Conservation (phyloP, 2,797 vertebrate species). For the Sternarchorhynchus goeldii region DNA sequence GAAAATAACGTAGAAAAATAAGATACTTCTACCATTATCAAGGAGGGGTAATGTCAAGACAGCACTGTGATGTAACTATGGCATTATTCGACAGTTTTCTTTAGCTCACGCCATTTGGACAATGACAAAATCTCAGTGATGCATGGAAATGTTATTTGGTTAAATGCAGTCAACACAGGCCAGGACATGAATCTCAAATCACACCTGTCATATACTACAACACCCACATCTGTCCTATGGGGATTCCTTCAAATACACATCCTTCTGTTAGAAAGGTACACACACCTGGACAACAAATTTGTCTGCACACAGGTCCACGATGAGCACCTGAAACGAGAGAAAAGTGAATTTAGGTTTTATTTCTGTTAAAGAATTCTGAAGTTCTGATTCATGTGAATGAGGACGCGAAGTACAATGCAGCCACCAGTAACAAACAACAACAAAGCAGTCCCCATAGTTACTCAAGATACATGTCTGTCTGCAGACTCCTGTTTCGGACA, state of each 20-base stretch:
- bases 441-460: too few species aligned
- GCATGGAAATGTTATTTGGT: constrained; percentile 5
- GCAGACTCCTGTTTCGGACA: background rate
- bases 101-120: background rate
- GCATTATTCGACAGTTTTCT: background rate
- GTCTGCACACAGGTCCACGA: constrained; percentile 94
- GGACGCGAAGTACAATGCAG: too few species aligned
- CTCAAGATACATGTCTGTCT: background rate
- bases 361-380: background rate
- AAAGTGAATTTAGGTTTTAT: background rate
- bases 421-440: background rate
- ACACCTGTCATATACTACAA: constrained; percentile 24
- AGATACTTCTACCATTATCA: background rate
- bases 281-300: constrained; percentile 92
- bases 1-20: constrained; percentile 4
- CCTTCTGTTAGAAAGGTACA: constrained; percentile 21
- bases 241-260: constrained; percentile 37
- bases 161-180: constrained; percentile 31
- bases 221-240: constrained; percentile 4
- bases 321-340: constrained; percentile 83
- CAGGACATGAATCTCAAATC: constrained; percentile 36
- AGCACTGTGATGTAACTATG: background rate
- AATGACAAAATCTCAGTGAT: background rate
- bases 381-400: background rate
- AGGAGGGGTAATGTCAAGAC: background rate